A percentile compares a stretch with the other conserved stretches of the same genome.
phyloP scores from a whole-genome alignment of 2,797 vertebrate species.

The Tadarida brasiliensis region DNA sequence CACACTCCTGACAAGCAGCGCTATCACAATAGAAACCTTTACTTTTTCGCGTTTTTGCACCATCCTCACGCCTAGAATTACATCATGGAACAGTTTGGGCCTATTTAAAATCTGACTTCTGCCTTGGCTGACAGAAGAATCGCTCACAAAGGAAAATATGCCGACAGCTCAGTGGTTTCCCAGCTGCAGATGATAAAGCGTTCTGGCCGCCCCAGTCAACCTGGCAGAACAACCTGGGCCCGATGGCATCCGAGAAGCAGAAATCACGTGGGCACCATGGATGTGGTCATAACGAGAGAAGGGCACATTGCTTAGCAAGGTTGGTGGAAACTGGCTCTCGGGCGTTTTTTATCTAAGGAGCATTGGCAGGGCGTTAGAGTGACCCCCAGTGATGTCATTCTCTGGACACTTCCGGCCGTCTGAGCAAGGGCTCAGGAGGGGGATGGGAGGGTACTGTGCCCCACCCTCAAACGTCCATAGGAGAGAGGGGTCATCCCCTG shows the following conservation, averaged over 20 bases:
- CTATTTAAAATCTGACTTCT: constrained; percentile 67
- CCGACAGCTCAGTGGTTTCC: constrained; percentile 53
- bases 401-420: neutral
- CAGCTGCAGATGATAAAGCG: constrained; percentile 64
- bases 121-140: constrained; percentile 59
- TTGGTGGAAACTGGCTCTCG: neutral
- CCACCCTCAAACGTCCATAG: neutral
- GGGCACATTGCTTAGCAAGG: neutral
- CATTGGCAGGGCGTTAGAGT: neutral
- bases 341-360: neutral
- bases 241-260: neutral
- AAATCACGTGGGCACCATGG: constrained; percentile 10
- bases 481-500: neutral
- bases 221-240: constrained; percentile 42
- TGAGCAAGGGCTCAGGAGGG: neutral
- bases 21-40: constrained; percentile 1
- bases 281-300: neutral
- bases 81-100: constrained; percentile 56
- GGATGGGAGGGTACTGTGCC: neutral
- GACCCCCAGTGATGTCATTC: neutral
- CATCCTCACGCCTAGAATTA: constrained; percentile 51
- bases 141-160: constrained; percentile 68
- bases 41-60: constrained; percentile 5
- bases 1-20: neutral
- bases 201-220: constrained; percentile 43